Conservation (phyloP, 2,888 invertebrate species). For the Cataglyphis rosenhaueri region DNA sequence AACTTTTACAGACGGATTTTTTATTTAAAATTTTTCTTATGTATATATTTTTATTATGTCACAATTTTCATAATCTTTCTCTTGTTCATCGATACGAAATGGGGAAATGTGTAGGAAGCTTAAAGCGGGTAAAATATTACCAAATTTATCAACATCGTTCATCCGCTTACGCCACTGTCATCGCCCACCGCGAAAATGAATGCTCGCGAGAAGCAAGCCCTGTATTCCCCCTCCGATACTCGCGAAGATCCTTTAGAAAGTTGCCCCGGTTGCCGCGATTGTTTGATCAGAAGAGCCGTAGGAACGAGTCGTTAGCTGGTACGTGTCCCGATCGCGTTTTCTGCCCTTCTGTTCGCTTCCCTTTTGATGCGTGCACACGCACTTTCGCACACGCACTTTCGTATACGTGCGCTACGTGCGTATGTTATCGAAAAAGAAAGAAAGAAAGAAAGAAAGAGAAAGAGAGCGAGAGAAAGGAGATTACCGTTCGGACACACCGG, state of each 20-base stretch:
- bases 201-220: slow-evolving; percentile 12
- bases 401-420: slow-evolving; percentile 11
- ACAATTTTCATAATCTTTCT: neutral
- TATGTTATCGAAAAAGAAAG: neutral
- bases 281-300: slow-evolving; percentile 74
- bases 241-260: slow-evolving; percentile 61
- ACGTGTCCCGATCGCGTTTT: slow-evolving; percentile 73
- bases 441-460: neutral
- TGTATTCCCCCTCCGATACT: neutral
- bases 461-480: slow-evolving; percentile 20
- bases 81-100: neutral
- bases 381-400: slow-evolving; percentile 18
- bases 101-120: no score
- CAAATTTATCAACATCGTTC: slow-evolving; percentile 31
- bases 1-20: neutral
- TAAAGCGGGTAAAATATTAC: neutral
- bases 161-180: slow-evolving; percentile 39
- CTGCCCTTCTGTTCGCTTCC: neutral
- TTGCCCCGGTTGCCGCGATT: slow-evolving; percentile 64
- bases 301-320: slow-evolving; percentile 73
- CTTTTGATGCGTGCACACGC: slow-evolving; percentile 12
- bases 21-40: neutral
- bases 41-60: neutral
- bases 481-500: slow-evolving; percentile 53
- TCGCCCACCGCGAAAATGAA: slow-evolving; percentile 46